These are phyloP conservation scores for Octopus bimaculoides DNA, from an alignment of 1,140 invertebrate species.

Conservation along the genomic window DNA sequence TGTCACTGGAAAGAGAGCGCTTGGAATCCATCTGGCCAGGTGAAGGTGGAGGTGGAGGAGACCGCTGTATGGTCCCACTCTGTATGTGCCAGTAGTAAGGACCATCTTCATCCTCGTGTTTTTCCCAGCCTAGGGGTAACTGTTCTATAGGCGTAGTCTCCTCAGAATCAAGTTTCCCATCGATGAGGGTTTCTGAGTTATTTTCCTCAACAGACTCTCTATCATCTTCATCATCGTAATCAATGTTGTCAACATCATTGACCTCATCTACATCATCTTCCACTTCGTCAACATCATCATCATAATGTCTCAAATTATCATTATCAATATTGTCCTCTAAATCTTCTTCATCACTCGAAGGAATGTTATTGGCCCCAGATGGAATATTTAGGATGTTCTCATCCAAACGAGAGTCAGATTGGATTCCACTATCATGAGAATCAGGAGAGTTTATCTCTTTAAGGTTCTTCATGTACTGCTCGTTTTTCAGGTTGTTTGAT, in stretches of 20 bases:
- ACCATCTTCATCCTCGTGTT: slow-evolving; percentile 88
- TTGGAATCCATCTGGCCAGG: slow-evolving; percentile 39
- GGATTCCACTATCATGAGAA: slow-evolving; percentile 55
- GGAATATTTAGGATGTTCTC: slow-evolving; percentile 26
- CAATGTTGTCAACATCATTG: not conserved
- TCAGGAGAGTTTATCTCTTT: slow-evolving; percentile 54
- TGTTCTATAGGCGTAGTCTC: slow-evolving; percentile 22
- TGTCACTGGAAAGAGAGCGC: slow-evolving; percentile 41
- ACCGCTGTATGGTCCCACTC: slow-evolving; percentile 92
- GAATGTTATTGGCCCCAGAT: not conserved
- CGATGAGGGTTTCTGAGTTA: not conserved
- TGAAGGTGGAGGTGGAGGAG: slow-evolving; percentile 68
- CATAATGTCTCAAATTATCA: not conserved
- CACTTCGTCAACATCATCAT: not conserved
- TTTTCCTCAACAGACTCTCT: not conserved
- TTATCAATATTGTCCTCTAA: not conserved
- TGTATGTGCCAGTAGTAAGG: slow-evolving; percentile 99
- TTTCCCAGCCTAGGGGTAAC: slow-evolving; percentile 84
- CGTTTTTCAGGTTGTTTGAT: not conserved
- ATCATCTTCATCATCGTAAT: not conserved
- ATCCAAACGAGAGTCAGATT: slow-evolving; percentile 47
- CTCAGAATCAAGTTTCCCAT: slow-evolving; percentile 3
- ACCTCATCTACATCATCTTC: not conserved
- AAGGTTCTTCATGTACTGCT: not conserved
- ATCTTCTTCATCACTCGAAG: not conserved